Conservation (phyloP, 2,113 vertebrate species). For the Lanius ludovicianus region DNA sequence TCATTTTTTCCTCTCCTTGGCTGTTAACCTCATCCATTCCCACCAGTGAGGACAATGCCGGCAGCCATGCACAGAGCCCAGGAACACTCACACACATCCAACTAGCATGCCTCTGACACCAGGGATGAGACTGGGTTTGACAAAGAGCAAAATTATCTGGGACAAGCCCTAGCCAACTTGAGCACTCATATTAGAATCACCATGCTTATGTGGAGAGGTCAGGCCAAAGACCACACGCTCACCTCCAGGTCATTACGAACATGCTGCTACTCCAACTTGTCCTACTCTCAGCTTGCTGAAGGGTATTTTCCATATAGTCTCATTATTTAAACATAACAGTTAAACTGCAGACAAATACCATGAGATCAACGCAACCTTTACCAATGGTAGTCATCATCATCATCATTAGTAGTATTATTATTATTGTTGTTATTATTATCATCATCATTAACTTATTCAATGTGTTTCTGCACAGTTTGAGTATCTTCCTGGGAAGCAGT, state of each 20-base stretch:
- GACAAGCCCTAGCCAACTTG: not conserved
- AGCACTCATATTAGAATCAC: not conserved
- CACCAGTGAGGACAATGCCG: not conserved
- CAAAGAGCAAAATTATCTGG: not conserved
- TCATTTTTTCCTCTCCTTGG: not conserved
- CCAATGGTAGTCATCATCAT: not conserved
- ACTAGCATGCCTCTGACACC: not conserved
- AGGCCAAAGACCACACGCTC: not conserved
- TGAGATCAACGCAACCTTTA: not conserved
- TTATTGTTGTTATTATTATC: not conserved
- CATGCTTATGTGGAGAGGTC: not conserved
- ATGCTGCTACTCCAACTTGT: rapidly evolving
- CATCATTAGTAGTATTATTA: no score
- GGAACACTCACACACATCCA: not conserved
- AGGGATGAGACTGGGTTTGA: not conserved
- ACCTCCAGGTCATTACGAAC: not conserved
- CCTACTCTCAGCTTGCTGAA: not conserved
- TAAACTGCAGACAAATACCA: not conserved
- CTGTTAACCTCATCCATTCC: not conserved
- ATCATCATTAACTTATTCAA: not conserved
- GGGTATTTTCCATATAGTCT: not conserved
- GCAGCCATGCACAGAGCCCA: not conserved
- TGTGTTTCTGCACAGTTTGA: not conserved
- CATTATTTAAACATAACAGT: not conserved
- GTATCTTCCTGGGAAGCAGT: not conserved